phyloP scores from a whole-genome alignment of 2,888 invertebrate genomes.

The Euplagia quadripunctaria region DNA sequence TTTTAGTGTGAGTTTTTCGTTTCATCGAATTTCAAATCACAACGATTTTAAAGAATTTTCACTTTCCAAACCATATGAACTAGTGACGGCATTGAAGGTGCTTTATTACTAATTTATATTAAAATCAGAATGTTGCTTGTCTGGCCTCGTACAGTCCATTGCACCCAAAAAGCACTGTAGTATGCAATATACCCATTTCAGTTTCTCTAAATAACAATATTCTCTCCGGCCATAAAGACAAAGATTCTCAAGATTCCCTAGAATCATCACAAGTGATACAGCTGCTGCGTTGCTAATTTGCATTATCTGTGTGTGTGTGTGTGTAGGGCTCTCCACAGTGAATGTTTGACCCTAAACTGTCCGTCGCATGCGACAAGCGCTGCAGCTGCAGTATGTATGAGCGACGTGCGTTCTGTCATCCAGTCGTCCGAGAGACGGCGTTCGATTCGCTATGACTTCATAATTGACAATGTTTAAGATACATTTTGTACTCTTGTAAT shows the following conservation, averaged over 20 bases:
- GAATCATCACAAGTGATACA: neutral
- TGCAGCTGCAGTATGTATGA: slow-evolving; percentile 1
- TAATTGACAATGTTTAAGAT: slow-evolving; percentile 15
- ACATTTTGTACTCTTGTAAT: slow-evolving; percentile 3
- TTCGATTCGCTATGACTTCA: slow-evolving; percentile 1
- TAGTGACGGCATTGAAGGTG: neutral
- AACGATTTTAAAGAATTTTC: too few species aligned
- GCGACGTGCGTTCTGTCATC: neutral
- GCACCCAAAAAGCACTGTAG: neutral
- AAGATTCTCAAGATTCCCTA: neutral
- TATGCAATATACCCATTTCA: neutral
- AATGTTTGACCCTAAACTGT: slow-evolving; percentile 11
- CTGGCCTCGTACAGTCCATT: slow-evolving; percentile 1
- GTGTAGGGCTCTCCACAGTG: neutral
- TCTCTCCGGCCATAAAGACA: neutral
- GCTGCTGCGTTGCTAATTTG: slow-evolving; percentile 12
- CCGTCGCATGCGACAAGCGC: slow-evolving; percentile 1
- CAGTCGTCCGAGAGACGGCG: neutral
- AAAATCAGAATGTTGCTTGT: neutral
- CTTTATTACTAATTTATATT: neutral
- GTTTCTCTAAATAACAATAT: neutral
- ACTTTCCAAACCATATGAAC: neutral
- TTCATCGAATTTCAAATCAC: too few species aligned
- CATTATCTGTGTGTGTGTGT: neutral
- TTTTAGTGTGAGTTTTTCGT: too few species aligned